A percentile compares a stretch with the other conserved stretches of the same genome.
phyloP scores from a whole-genome alignment of 2,113 vertebrate species.

The Sturnira hondurensis region DNA sequence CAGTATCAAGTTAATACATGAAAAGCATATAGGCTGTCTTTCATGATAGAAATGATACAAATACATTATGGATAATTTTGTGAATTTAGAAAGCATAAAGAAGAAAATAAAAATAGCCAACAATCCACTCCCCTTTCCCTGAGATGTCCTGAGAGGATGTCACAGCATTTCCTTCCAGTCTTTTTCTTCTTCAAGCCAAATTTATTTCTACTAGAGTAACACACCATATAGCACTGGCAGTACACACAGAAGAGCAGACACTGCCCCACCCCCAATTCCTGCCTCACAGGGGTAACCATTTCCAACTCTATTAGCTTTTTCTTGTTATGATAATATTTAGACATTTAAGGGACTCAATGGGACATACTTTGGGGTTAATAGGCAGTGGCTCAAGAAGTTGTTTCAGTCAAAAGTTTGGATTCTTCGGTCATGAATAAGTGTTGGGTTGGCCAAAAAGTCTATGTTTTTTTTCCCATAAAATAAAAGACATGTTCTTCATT shows the following conservation, averaged over 20 bases:
- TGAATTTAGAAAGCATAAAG: neutral
- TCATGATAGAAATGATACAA: neutral
- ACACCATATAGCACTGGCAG: neutral
- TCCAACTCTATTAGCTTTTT: neutral
- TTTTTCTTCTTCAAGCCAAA: neutral
- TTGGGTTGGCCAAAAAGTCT: too few species aligned
- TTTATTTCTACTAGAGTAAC: neutral
- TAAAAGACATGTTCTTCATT: too few species aligned
- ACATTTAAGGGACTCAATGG: neutral
- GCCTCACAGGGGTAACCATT: neutral
- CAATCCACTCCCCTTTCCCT: neutral
- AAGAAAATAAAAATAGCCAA: neutral
- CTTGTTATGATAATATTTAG: neutral
- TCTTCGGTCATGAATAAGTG: neutral
- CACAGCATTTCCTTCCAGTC: neutral
- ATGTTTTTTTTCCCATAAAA: too few species aligned
- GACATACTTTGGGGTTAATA: neutral
- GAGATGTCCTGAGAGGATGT: neutral
- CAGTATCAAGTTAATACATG: neutral
- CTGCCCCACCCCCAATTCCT: rapidly evolving
- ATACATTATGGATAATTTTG: neutral
- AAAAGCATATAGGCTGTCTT: neutral
- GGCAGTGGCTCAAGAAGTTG: neutral
- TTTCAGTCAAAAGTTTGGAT: neutral
- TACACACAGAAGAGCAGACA: neutral